Percentiles rank a stretch among this genome's conserved stretches.
Evolutionary conservation across 2,888 invertebrate genomes (phyloP).

Genomic region (Trissolcus japonicus): DNA sequence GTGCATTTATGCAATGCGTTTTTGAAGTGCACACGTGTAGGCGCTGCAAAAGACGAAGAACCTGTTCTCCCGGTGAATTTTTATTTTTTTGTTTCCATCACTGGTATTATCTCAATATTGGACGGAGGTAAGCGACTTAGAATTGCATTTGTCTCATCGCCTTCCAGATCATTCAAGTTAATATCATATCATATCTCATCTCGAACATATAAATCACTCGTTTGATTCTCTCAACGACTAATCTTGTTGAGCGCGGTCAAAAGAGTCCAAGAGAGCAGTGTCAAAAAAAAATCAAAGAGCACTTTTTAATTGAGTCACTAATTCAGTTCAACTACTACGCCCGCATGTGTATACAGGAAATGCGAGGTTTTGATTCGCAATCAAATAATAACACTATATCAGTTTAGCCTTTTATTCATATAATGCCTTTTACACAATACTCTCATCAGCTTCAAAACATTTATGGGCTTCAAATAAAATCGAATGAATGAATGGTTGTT

Average conservation of each 20-base stretch:
- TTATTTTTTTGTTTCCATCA: slow-evolving; percentile 42
- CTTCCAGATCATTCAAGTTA: too few species aligned
- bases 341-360: slow-evolving; percentile 34
- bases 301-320: slow-evolving; percentile 2
- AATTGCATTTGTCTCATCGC: slow-evolving; percentile 5
- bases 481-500: too few species aligned
- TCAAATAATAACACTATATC: slow-evolving; percentile 30
- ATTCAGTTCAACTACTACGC: slow-evolving; percentile 13
- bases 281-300: slow-evolving; percentile 20
- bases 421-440: slow-evolving; percentile 9
- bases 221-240: slow-evolving; percentile 29
- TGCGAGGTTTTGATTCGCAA: slow-evolving; percentile 34
- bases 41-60: slow-evolving; percentile 52
- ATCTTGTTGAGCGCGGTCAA: slow-evolving; percentile 15
- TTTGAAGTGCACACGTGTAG: slow-evolving; percentile 40
- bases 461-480: too few species aligned
- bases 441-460: not conserved
- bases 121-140: slow-evolving; percentile 18
- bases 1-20: slow-evolving; percentile 32
- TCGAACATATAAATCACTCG: slow-evolving; percentile 3
- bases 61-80: slow-evolving; percentile 47
- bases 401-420: slow-evolving; percentile 6
- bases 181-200: slow-evolving; percentile 12
- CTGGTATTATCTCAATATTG: slow-evolving; percentile 32
- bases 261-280: slow-evolving; percentile 21